phyloP scores from a whole-genome alignment of 1,140 invertebrate species.

The Eueides isabella region DNA sequence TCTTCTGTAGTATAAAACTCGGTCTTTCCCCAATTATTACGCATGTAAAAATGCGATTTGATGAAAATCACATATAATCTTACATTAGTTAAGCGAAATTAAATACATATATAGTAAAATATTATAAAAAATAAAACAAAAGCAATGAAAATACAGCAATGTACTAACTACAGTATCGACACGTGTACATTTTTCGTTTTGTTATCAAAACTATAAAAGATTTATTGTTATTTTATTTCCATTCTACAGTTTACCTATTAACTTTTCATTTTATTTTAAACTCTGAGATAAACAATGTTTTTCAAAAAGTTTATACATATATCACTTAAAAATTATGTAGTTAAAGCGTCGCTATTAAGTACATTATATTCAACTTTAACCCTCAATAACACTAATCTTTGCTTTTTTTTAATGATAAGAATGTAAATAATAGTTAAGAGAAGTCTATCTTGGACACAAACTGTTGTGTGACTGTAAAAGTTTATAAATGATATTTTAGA shows the following conservation, averaged over 20 bases:
- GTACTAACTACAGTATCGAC: not conserved
- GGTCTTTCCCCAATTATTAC: too few species aligned
- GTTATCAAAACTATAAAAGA: slow-evolving; percentile 15
- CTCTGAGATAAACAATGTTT: not conserved
- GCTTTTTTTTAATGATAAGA: not conserved
- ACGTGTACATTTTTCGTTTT: not conserved
- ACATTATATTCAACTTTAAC: too few species aligned
- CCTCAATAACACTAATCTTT: not conserved
- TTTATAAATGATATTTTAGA: too few species aligned
- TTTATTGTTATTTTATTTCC: slow-evolving; percentile 6
- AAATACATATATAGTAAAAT: too few species aligned
- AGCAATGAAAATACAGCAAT: not conserved
- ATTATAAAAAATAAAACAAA: too few species aligned
- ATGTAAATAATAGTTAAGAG: not conserved
- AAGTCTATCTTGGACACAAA: too few species aligned
- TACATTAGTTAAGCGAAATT: too few species aligned
- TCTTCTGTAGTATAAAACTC: too few species aligned
- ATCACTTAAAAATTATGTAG: not conserved
- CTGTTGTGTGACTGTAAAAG: too few species aligned
- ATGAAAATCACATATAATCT: too few species aligned
- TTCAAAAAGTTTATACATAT: not conserved
- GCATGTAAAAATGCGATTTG: too few species aligned
- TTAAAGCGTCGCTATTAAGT: not conserved
- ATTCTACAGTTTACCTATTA: not conserved
- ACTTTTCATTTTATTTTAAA: slow-evolving; percentile 1